Base-by-base conservation (phyloP, 2,797 vertebrate species). In the Chrysocyon brachyurus region DNA sequence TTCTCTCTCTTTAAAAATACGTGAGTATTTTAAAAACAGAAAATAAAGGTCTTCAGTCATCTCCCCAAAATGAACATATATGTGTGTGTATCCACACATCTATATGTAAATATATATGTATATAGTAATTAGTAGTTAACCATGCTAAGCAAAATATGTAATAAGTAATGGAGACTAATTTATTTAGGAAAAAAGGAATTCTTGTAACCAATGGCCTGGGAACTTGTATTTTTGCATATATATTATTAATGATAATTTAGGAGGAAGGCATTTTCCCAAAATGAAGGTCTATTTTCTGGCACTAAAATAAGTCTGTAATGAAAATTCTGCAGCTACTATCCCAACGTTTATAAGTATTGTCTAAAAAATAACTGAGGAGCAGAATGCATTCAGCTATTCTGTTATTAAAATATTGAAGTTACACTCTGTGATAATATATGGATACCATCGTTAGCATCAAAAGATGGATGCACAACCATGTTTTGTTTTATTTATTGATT, bases 181-280 rank as follows among this genome's bases (percentile, higher is more conserved):
- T 79, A 21, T 87, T 82, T 92, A 63, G 33, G 63, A 33, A 54
- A 61, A 49, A 57, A 31, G 0, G 5, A 87, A 31, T 10, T 31
- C 46, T 46, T 63, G 14, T 31, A 73, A 79, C 33, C 4, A 8
- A 75, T 26, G 12, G 4, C 26, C 40, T 86, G 40, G 59, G 6
- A 28, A 19, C 59, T 84, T 93, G 59, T 61, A 84, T 59, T 86
- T 94, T 91, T 59, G n/a, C 33, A 85, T 66, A 40, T 63, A 63
- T 28, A 59, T 88, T 31, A 75, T 87, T 84, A 63, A 28, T 79
- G 16, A 28, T 73, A 56, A 85, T 86, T 68, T 36, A 96, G 17
- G 17, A 86, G 36, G 3, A 78, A 88, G 49, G 11, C 12, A 40
- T 87, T 89, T 95, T 87, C 57, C 33, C 56, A 36, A 81, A 87